Percentiles rank a stretch among this genome's conserved stretches.
These are phyloP conservation scores for Philopotamus ludificatus DNA, from an alignment of 1,140 invertebrate species.

Conservation along the genomic window DNA sequence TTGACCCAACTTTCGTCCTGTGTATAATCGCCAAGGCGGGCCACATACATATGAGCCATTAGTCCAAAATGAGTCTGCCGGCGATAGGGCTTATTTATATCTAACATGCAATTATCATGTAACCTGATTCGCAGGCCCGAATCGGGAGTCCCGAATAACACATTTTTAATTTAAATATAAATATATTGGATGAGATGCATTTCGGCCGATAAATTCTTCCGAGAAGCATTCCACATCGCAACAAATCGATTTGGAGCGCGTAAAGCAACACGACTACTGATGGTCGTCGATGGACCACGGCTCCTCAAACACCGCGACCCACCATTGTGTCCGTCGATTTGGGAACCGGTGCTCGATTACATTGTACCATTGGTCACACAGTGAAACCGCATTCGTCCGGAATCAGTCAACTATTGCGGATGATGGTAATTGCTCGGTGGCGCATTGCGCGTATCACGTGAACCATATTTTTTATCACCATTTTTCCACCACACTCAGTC, in stretches of 20 bases:
- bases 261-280: background rate
- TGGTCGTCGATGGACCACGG: background rate
- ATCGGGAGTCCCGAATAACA: too few species aligned
- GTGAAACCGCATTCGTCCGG: conserved; percentile 12
- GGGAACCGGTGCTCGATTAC: too few species aligned
- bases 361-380: background rate
- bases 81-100: conserved; percentile 39
- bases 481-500: conserved; percentile 6
- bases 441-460: conserved; percentile 4
- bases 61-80: conserved; percentile 36
- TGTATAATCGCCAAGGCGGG: conserved; percentile 6
- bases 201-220: too few species aligned
- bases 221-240: background rate
- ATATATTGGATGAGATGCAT: too few species aligned
- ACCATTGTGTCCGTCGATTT: background rate
- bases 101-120: conserved; percentile 40
- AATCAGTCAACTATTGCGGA: conserved; percentile 22
- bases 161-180: too few species aligned
- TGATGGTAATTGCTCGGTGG: conserved; percentile 4
- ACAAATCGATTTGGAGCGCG: conserved; percentile 5
- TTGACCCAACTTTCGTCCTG: conserved; percentile 13
- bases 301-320: too few species aligned
- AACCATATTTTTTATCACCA: background rate
- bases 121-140: conserved; percentile 20
- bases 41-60: conserved; percentile 36